Percentiles rank a stretch among this genome's conserved stretches.
phyloP scores from a whole-genome alignment of 2,888 invertebrate species.

The Meloe dianella region DNA sequence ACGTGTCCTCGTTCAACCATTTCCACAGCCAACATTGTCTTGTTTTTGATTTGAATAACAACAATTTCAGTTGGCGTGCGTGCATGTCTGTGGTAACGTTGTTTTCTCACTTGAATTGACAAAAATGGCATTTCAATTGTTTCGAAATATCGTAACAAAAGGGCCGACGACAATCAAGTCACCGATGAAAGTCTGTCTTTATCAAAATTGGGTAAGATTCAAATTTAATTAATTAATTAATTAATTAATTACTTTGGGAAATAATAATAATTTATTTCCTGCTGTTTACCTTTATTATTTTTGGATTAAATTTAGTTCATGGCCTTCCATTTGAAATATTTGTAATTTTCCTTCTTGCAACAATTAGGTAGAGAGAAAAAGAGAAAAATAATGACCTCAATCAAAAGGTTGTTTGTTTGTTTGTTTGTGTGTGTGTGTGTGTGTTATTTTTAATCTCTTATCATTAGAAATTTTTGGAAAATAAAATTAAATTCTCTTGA shows the following conservation, averaged over 20 bases:
- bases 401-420: too few species aligned
- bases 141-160: neutral
- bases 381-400: too few species aligned
- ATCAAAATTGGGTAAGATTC: neutral
- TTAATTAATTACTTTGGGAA: neutral
- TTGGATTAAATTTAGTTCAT: constrained; percentile 3
- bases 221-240: neutral
- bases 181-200: neutral
- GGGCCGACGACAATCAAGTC: neutral
- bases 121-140: neutral
- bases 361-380: too few species aligned
- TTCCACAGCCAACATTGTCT: neutral
- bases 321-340: neutral
- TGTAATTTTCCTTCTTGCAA: neutral
- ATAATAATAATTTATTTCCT: too few species aligned
- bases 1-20: neutral
- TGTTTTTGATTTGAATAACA: neutral
- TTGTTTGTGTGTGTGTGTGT: too few species aligned
- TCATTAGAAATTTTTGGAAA: too few species aligned
- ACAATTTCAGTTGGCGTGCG: neutral
- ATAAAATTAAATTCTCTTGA: too few species aligned
- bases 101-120: neutral
- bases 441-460: too few species aligned
- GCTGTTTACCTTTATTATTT: too few species aligned
- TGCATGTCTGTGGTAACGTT: neutral